A percentile compares a stretch with the other conserved stretches of the same genome.
Conservation (phyloP, 2,113 vertebrate genomes). For the Eonycteris spelaea region DNA sequence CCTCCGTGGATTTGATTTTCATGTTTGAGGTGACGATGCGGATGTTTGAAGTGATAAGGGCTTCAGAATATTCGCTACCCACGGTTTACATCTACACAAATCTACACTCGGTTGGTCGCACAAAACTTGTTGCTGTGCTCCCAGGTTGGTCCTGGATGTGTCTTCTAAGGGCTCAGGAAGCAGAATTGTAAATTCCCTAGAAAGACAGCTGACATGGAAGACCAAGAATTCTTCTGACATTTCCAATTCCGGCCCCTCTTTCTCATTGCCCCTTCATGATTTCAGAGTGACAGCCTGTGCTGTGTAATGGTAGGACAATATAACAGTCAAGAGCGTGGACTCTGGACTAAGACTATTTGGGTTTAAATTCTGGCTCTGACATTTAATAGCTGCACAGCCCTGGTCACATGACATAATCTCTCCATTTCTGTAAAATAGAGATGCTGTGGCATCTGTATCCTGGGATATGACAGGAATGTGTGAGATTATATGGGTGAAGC, state of each 20-base stretch:
- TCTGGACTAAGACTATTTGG: neutral
- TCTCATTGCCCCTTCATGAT: neutral
- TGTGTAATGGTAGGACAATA: fast-evolving
- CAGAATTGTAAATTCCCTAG: neutral
- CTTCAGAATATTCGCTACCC: neutral
- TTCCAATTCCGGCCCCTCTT: neutral
- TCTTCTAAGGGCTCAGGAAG: neutral
- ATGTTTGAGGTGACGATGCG: neutral
- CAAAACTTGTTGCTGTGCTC: neutral
- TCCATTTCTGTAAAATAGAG: neutral
- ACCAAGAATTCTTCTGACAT: neutral
- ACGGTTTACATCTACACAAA: neutral
- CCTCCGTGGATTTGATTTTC: neutral
- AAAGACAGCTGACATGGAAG: neutral
- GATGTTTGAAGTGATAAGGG: neutral
- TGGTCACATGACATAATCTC: neutral
- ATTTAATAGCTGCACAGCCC: neutral
- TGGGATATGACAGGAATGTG: neutral
- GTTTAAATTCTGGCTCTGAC: neutral
- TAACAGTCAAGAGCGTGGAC: fast-evolving
- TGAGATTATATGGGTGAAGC: neutral
- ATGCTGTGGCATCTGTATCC: fast-evolving
- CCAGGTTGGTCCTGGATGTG: neutral
- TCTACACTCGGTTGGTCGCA: neutral
- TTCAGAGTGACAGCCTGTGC: neutral